These are phyloP conservation scores for Coryphaenoides rupestris DNA, from an alignment of 2,113 vertebrate genomes.

Conservation along the genomic window DNA sequence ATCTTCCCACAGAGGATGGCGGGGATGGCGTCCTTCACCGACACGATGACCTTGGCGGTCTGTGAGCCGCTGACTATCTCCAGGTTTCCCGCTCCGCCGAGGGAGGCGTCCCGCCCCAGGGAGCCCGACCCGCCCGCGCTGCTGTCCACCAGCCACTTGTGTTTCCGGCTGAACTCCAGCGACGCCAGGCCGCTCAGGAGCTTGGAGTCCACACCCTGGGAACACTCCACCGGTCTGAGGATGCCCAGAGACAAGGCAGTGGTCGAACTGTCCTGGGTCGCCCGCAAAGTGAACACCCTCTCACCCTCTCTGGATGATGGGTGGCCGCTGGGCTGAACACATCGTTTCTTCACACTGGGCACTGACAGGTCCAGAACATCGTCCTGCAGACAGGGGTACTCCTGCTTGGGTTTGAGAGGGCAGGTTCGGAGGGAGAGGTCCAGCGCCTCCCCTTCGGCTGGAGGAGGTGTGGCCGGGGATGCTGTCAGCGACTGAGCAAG, in stretches of 20 bases:
- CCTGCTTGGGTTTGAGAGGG: conserved; percentile 70
- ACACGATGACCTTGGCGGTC: conserved; percentile 95
- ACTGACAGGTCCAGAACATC: conserved; percentile 87
- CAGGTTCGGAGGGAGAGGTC: conserved; percentile 86
- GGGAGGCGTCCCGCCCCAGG: conserved; percentile 72
- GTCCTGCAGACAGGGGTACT: conserved; percentile 74
- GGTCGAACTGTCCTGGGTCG: conserved; percentile 50
- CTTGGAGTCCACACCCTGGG: conserved; percentile 72
- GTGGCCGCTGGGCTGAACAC: conserved; percentile 44
- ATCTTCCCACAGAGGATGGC: conserved; percentile 95
- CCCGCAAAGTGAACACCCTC: conserved; percentile 45
- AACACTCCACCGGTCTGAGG: conserved; percentile 51
- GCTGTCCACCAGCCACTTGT: conserved; percentile 83
- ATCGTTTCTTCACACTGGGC: conserved; percentile 74
- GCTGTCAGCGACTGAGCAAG: conserved; percentile 22
- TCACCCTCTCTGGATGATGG: no score
- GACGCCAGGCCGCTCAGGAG: conserved; percentile 64
- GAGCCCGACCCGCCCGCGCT: conserved; percentile 48
- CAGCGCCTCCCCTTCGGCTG: conserved; percentile 82
- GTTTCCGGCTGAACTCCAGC: conserved; percentile 79
- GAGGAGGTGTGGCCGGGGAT: conserved; percentile 32
- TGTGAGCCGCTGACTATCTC: conserved; percentile 88
- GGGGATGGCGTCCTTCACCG: conserved; percentile 92
- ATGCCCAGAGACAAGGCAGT: conserved; percentile 60
- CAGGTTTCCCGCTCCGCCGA: conserved; percentile 73